These are phyloP conservation scores for Microtus montanus DNA, from an alignment of 2,113 vertebrate species.

Conservation along the genomic window DNA sequence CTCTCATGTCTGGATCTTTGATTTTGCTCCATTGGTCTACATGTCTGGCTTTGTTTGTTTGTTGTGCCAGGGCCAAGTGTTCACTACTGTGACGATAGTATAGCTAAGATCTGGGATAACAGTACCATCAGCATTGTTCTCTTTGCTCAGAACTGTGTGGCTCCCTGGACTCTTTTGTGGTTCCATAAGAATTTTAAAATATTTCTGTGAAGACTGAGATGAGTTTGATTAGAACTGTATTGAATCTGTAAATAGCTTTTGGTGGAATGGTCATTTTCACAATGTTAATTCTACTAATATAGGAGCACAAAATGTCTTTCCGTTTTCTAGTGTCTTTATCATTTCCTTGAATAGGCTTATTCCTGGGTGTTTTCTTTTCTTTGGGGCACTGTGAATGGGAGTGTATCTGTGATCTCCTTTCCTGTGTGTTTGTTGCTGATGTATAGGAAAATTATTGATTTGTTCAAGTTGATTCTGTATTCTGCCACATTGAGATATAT, in stretches of 20 bases:
- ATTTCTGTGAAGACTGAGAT: not conserved
- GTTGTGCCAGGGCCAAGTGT: not conserved
- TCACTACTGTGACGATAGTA: not conserved
- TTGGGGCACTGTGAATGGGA: not conserved
- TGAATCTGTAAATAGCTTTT: not conserved
- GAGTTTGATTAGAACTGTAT: not conserved
- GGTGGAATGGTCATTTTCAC: too few species aligned
- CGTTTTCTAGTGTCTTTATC: not conserved
- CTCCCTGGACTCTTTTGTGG: not conserved
- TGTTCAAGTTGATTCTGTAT: not conserved
- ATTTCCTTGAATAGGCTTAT: not conserved
- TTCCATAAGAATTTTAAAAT: not conserved
- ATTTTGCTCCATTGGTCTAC: too few species aligned
- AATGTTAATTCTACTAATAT: too few species aligned
- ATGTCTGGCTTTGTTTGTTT: not conserved
- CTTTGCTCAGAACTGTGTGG: not conserved
- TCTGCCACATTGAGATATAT: not conserved
- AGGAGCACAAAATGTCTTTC: not conserved
- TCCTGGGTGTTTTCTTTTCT: not conserved
- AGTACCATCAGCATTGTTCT: not conserved
- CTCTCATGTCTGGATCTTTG: not conserved
- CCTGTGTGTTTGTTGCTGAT: not conserved
- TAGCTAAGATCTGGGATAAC: not conserved
- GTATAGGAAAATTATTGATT: not conserved
- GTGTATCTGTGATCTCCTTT: not conserved